These are phyloP conservation scores for Melipona bicolor DNA, from an alignment of 2,888 invertebrate genomes.

Conservation along the genomic window DNA sequence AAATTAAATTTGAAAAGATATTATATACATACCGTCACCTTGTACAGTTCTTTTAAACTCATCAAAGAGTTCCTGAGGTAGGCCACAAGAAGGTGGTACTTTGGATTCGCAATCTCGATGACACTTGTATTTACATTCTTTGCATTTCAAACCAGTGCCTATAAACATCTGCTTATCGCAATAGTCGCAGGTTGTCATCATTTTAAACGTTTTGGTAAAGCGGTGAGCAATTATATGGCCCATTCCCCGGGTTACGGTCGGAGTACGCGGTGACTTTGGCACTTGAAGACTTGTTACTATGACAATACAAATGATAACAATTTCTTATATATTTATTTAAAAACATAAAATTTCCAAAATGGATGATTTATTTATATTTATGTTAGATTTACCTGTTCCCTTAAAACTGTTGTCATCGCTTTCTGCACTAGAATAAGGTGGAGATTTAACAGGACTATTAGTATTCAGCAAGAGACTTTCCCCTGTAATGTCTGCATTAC, in stretches of 20 bases:
- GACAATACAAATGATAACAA: slow-evolving; percentile 40
- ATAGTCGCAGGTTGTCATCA: slow-evolving; percentile 95
- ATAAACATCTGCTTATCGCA: slow-evolving; percentile 96
- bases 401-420: slow-evolving; percentile 85
- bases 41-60: slow-evolving; percentile 92
- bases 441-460: slow-evolving; percentile 87
- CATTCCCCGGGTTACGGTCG: slow-evolving; percentile 91
- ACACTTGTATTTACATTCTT: slow-evolving; percentile 97
- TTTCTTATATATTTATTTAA: background rate
- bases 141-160: slow-evolving; percentile 93
- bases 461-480: slow-evolving; percentile 78
- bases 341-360: background rate
- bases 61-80: slow-evolving; percentile 93
- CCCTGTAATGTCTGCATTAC: slow-evolving; percentile 78
- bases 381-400: slow-evolving; percentile 76
- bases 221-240: slow-evolving; percentile 96
- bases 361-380: too few relatives aligned
- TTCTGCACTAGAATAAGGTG: slow-evolving; percentile 85
- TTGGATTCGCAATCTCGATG: slow-evolving; percentile 95
- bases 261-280: slow-evolving; percentile 91
- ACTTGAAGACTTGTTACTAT: slow-evolving; percentile 85
- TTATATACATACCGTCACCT: slow-evolving; percentile 85
- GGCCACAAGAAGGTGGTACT: slow-evolving; percentile 96
- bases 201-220: slow-evolving; percentile 94
- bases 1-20: background rate